These are phyloP conservation scores for Plodia interpunctella DNA, from an alignment of 1,140 invertebrate species.

Conservation along the genomic window DNA sequence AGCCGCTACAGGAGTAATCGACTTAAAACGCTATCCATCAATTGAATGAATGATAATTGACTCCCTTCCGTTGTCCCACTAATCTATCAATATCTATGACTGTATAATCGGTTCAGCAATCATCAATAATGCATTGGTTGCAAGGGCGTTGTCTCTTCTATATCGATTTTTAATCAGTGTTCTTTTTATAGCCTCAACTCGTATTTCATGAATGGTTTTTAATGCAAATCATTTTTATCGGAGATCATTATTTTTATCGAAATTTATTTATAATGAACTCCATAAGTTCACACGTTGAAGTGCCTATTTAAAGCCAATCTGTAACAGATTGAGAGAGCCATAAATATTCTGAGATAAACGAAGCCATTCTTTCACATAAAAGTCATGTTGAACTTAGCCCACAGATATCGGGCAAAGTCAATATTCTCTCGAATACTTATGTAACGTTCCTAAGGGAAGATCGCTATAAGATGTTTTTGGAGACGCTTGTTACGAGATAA, in stretches of 20 bases:
- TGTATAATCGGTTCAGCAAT: constrained; percentile 21
- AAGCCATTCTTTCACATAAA: constrained; percentile 36
- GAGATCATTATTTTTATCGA: constrained; percentile 1
- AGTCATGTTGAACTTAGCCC: constrained; percentile 33
- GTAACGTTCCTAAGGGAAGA: constrained; percentile 43
- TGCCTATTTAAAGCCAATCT: constrained; percentile 31
- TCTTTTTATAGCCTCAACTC: not conserved
- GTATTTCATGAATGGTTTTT: not conserved
- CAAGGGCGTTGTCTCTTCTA: constrained; percentile 23
- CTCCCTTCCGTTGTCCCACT: constrained; percentile 25
- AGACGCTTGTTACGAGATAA: constrained; percentile 65
- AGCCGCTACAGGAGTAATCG: not conserved
- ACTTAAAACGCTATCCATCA: constrained; percentile 12
- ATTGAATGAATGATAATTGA: constrained; percentile 23
- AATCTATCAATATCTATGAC: constrained; percentile 14
- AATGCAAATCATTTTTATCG: not conserved
- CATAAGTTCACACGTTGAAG: constrained; percentile 17
- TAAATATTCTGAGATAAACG: constrained; percentile 40
- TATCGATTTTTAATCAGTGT: constrained; percentile 20
- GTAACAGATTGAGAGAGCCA: constrained; percentile 32
- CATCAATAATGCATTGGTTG: constrained; percentile 19
- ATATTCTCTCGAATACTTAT: constrained; percentile 34
- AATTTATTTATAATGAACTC: not conserved
- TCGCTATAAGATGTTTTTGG: constrained; percentile 54
- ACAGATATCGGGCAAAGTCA: constrained; percentile 45